Conservation (phyloP, 2,113 vertebrate species). For the Channa argus region DNA sequence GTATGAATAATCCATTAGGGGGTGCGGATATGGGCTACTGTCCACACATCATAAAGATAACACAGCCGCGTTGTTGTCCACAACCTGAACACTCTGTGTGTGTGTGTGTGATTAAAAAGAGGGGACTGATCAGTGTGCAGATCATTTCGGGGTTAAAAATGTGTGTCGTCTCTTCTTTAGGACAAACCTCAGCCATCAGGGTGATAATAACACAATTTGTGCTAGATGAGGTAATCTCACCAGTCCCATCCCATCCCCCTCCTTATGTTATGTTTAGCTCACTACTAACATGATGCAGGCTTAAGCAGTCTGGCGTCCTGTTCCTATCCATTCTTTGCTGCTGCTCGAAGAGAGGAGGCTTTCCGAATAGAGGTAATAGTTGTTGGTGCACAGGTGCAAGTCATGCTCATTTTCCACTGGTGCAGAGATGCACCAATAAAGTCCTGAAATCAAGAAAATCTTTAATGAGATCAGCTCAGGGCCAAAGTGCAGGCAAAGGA, state of each 20-base stretch:
- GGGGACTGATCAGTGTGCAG: no score
- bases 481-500: conserved; percentile 19
- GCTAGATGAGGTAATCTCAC: conserved; percentile 76
- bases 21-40: not conserved
- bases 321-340: conserved; percentile 7
- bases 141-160: not conserved
- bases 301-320: conserved; percentile 24
- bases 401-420: not conserved
- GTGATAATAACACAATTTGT: conserved; percentile 64
- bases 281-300: conserved; percentile 55
- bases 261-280: conserved; percentile 68
- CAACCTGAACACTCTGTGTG: conserved; percentile 1
- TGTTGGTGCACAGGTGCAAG: conserved; percentile 48
- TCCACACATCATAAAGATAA: conserved; percentile 1
- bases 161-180: not conserved
- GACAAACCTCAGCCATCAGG: conserved; percentile 25
- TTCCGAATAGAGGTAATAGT: not conserved
- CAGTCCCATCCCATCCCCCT: conserved; percentile 55
- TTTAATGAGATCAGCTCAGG: conserved; percentile 16
- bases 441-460: conserved; percentile 11
- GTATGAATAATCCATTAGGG: conserved; percentile 39
- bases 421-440: conserved; percentile 38
- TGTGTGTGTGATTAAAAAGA: not conserved
- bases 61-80: not conserved
- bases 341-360: conserved; percentile 23